Evolutionary conservation across 2,113 vertebrate species (phyloP), one percentile per base, ranked within the genome.

Genomic region (Mesembrinibis cayennensis): DNA sequence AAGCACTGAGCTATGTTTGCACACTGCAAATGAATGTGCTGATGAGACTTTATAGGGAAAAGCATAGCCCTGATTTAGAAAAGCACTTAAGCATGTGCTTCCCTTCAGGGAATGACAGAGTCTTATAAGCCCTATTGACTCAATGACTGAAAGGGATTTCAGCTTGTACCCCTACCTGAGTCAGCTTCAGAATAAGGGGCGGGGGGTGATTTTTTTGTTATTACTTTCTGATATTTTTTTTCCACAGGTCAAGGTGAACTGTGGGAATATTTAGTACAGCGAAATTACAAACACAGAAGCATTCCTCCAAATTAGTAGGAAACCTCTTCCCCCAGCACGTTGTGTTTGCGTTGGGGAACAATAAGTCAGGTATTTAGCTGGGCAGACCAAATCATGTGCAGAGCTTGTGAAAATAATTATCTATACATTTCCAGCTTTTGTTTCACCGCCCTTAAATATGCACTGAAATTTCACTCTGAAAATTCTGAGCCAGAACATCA

Each of bases 401-500:
- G 85, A 72, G 62, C 65, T 90, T 78, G 69, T 77, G 87, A 82
- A 94, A 96, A 86, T 84, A 83, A 92, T 94, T 92, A 49, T 95
- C 87, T 92, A 52, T 90, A 19, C 44, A 58, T 70, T 91, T 91
- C 34, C 70, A 87, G 77, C 90, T 96, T 92, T 94, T 96, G 70
- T 87, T 94, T 97, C 76, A 66, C 8, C 0, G 2, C 18, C 26
- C 63, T 89, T 81, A 84, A 83, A 83, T 81, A 89, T 62, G 65
- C 67, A 69, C 61, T 77, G 53, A 87, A 97, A 88, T 80, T 89
- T 40, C 21, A 3, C 82, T 89, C n/a, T 69, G 80, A 94, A 96
- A 96, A 96, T 92, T 94, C n/a, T 61, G 71, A 90, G 74, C 72
- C 67, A 95, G 97, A 96, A 89, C 77, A 87, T 73, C 10, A 50